Evolutionary conservation across 2,888 invertebrate species (phyloP), one percentile per base, ranked within the genome.

Genomic region (Clunio marinus): DNA sequence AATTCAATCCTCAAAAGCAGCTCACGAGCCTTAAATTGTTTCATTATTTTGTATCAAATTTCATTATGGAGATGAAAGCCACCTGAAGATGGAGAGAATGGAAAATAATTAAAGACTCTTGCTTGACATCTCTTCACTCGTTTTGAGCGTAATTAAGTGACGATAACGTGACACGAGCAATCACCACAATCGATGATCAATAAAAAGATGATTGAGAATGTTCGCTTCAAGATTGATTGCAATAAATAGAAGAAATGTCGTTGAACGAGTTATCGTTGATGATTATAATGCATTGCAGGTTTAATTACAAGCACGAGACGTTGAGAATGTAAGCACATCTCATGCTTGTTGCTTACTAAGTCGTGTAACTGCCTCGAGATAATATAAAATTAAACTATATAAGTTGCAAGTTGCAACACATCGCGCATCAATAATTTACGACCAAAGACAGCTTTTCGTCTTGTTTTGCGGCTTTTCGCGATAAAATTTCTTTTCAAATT

Each of bases 221-320:
- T n/a, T n/a, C n/a, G n/a, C n/a, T n/a, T n/a, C n/a, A n/a, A n/a
- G n/a, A n/a, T n/a, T n/a, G n/a, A n/a, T n/a, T n/a, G n/a, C n/a
- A n/a, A n/a, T n/a, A n/a, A n/a, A n/a, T 32, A 32, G 10, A 32
- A 32, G 10, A 32, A 32, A 8, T 46, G 46, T 46, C 17, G 46
- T 15, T 5, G 13, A 46, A n/a, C 46, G 46, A 46, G 46, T 46
- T 46, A 5, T 15, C 32, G 32, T 10, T n/a, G n/a, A n/a, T n/a
- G n/a, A n/a, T n/a, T n/a, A n/a, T n/a, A n/a, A n/a, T n/a, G n/a
- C n/a, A n/a, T n/a, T 32, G 32, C 32, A 10, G 32, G 32, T 60
- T 32, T 22, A 60, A 20, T 60, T 35, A 10, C 17, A 22, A 8
- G 37, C 60, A 60, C 60, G 60, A 60, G 60, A 37, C 60, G 15